Percentiles rank a stretch among this genome's conserved stretches.
Conservation (phyloP, 2,888 invertebrate genomes). For the Brachycybe producta region DNA sequence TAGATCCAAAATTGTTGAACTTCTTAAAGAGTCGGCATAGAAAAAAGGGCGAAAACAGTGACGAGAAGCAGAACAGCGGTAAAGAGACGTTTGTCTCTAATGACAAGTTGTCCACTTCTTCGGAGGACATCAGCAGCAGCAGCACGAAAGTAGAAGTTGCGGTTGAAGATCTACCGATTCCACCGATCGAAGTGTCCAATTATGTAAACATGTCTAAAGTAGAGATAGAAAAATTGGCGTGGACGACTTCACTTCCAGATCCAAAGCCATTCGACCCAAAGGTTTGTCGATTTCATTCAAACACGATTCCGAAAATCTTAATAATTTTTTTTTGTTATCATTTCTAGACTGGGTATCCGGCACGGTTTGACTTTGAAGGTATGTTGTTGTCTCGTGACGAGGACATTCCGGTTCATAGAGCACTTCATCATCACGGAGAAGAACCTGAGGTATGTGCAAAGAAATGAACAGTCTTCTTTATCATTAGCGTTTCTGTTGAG, state of each 20-base stretch:
- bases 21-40: conserved; percentile 5
- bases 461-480: background rate
- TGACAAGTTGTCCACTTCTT: background rate
- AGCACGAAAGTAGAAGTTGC: background rate
- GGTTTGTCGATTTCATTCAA: too few relatives aligned
- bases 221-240: conserved; percentile 34
- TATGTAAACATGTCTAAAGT: conserved; percentile 34
- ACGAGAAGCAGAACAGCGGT: background rate
- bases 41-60: background rate
- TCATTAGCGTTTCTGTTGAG: background rate
- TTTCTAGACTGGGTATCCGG: conserved; percentile 29
- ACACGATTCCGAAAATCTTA: too few relatives aligned
- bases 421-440: conserved; percentile 82
- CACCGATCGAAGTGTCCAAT: conserved; percentile 19
- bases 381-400: conserved; percentile 18
- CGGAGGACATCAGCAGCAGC: background rate
- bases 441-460: conserved; percentile 49
- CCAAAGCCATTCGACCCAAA: conserved; percentile 10
- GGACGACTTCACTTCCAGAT: conserved; percentile 34
- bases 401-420: conserved; percentile 30
- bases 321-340: background rate
- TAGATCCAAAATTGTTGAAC: background rate
- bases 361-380: conserved; percentile 35
- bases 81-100: conserved; percentile 14
- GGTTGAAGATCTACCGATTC: conserved; percentile 24